phyloP scores from a whole-genome alignment of 2,113 vertebrate species.

The Tenebrosternarchus preto region DNA sequence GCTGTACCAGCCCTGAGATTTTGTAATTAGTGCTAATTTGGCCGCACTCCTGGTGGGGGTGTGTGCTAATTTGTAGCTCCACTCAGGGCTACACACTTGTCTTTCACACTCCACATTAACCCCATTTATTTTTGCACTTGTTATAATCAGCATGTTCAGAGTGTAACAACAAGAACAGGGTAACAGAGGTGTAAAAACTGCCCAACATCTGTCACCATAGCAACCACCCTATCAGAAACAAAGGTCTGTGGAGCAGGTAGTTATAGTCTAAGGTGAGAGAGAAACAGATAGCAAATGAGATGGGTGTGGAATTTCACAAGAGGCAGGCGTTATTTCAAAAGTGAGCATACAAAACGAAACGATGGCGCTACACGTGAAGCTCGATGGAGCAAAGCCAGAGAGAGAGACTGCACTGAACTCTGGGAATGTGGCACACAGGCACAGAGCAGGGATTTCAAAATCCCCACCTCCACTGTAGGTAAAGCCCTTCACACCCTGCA shows the following conservation, averaged over 20 bases:
- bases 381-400: not conserved
- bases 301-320: constrained; percentile 41
- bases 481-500: not conserved
- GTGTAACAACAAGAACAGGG: constrained; percentile 10
- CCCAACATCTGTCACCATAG: constrained; percentile 78
- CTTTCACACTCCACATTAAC: constrained; percentile 12
- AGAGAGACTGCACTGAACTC: not conserved
- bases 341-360: constrained; percentile 25
- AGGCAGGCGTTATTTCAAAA: constrained; percentile 23
- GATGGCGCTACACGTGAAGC: not conserved
- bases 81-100: constrained; percentile 2
- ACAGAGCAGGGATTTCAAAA: not conserved
- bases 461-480: too few species aligned
- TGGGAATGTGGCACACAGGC: not conserved
- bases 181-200: constrained; percentile 48
- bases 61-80: constrained; percentile 61
- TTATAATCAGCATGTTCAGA: constrained; percentile 12
- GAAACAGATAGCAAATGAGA: not conserved
- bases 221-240: constrained; percentile 76
- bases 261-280: not conserved
- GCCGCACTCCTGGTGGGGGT: constrained; percentile 42
- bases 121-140: constrained; percentile 2
- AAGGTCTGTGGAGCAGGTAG: constrained; percentile 42
- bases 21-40: constrained; percentile 68
- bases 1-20: not conserved